Base-by-base conservation (phyloP, 2,888 invertebrate species). In the Opisthograptis luteolata region DNA sequence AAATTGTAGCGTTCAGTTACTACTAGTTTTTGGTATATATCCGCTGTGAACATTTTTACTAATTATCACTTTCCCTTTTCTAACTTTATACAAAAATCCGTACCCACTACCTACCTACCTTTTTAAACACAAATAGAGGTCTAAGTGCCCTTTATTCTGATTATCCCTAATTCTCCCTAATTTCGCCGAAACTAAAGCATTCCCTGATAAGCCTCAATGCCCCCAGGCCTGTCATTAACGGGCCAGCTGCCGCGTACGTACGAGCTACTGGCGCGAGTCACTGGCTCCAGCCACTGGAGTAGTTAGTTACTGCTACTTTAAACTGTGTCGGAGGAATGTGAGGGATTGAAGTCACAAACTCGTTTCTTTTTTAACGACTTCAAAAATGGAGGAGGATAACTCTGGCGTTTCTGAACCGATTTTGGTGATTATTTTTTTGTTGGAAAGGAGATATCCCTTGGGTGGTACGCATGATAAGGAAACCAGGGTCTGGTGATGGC, bases 81-180 rank as follows among this genome's bases (percentile, higher is more conserved):
- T 34, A 19, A 9, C 15, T 5, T 34, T 6, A 34, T 34, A 27
- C 19, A 15, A 42, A 32, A 42, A 24, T 27, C 4, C n/a, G 13
- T 30, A 14, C 14, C 10, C 15, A 22, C n/a, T n/a, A n/a, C n/a
- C n/a, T n/a, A n/a, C n/a, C n/a, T 31, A 31, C 22, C 22, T 28
- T 30, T 12, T n/a, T n/a, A n/a, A 42, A 42, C 27, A 27, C 27
- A 43, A 43, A 42, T 30, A 42, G 35, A 35, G 28, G 43, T 3
- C 6, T 1, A 2, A 42, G n/a, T 19, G 27, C 19, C 31, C 13
- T 9, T 39, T 40, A 40, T 12, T 19, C 40, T 40, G 46, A 46
- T 47, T 47, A 41, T 47, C 28, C 36, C 31, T 43, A 50, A 30
- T 50, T 40, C 19, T 19, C 17, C 30, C 13, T 25, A 45, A 51